Conservation (phyloP, 2,888 invertebrate genomes). For the Lasioglossum oenotherae region DNA sequence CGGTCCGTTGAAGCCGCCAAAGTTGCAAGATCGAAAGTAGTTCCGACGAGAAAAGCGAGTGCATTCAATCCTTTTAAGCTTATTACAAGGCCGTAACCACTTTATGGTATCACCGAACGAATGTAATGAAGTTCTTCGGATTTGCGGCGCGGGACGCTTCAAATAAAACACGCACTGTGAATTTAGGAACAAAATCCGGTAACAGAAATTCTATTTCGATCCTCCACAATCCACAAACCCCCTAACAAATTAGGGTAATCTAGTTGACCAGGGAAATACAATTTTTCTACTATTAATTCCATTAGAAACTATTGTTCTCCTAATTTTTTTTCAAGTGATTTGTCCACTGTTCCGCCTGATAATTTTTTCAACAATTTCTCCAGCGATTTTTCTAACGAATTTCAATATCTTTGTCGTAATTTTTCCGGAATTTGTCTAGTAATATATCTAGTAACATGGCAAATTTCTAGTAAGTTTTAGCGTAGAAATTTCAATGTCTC, state of each 20-base stretch:
- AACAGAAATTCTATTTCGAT: not conserved
- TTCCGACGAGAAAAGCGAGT: constrained; percentile 50
- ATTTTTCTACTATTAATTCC: not conserved
- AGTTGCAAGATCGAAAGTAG: constrained; percentile 54
- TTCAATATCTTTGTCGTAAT: not conserved
- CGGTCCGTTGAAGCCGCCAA: constrained; percentile 37
- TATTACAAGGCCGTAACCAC: constrained; percentile 63
- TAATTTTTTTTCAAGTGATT: not conserved
- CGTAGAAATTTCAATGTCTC: not conserved
- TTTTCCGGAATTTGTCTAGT: not conserved
- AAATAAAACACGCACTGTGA: constrained; percentile 15
- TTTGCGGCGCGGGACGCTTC: constrained; percentile 42
- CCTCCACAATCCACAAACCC: not conserved
- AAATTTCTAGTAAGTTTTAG: too few relatives aligned
- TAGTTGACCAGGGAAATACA: not conserved
- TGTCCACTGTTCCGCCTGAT: too few relatives aligned
- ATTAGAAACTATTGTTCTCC: not conserved
- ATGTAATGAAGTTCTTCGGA: constrained; percentile 56
- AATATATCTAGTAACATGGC: not conserved
- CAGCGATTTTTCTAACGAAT: not conserved
- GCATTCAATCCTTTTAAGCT: constrained; percentile 65
- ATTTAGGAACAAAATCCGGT: constrained; percentile 27
- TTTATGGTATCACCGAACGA: constrained; percentile 61
- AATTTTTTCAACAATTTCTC: too few relatives aligned
- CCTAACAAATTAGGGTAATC: not conserved